Evolutionary conservation across 1,140 invertebrate species (phyloP).

Genomic region (Papilio aristodemus): DNA sequence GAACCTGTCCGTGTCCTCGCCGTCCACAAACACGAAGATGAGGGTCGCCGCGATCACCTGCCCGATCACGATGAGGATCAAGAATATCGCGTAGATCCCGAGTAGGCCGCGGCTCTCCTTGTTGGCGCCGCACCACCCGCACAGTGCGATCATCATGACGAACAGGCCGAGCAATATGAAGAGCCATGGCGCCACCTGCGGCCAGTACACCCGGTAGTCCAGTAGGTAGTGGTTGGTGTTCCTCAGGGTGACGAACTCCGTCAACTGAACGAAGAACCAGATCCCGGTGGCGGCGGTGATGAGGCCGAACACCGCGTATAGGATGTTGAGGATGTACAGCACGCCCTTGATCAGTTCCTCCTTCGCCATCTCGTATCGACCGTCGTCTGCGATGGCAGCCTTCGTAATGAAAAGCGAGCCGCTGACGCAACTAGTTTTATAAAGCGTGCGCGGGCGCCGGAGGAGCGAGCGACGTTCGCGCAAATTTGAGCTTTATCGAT

Average conservation of each 20-base stretch:
- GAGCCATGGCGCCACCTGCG: slow-evolving; percentile 74
- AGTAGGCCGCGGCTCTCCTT: slow-evolving; percentile 67
- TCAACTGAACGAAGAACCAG: slow-evolving; percentile 74
- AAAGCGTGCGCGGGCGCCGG: slow-evolving; percentile 53
- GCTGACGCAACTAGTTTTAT: slow-evolving; percentile 62
- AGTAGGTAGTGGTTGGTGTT: slow-evolving; percentile 73
- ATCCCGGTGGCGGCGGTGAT: slow-evolving; percentile 69
- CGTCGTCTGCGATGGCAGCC: slow-evolving; percentile 48
- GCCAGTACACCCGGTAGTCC: slow-evolving; percentile 75
- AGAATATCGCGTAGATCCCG: slow-evolving; percentile 64
- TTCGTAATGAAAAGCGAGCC: slow-evolving; percentile 65
- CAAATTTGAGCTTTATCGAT: slow-evolving; percentile 26
- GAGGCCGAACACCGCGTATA: slow-evolving; percentile 70
- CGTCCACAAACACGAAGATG: slow-evolving; percentile 73
- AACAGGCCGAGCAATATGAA: slow-evolving; percentile 70
- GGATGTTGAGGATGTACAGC: slow-evolving; percentile 67
- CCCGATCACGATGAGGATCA: slow-evolving; percentile 62
- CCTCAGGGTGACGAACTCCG: slow-evolving; percentile 66
- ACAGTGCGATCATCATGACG: slow-evolving; percentile 68
- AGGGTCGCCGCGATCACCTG: slow-evolving; percentile 65
- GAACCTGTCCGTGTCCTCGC: slow-evolving; percentile 69
- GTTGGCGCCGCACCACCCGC: slow-evolving; percentile 69
- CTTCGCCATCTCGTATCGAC: slow-evolving; percentile 62
- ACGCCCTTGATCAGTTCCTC: slow-evolving; percentile 66
- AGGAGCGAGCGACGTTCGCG: slow-evolving; percentile 17